These are phyloP conservation scores for Diorhabda sublineata DNA, from an alignment of 1,140 invertebrate genomes.

Conservation along the genomic window DNA sequence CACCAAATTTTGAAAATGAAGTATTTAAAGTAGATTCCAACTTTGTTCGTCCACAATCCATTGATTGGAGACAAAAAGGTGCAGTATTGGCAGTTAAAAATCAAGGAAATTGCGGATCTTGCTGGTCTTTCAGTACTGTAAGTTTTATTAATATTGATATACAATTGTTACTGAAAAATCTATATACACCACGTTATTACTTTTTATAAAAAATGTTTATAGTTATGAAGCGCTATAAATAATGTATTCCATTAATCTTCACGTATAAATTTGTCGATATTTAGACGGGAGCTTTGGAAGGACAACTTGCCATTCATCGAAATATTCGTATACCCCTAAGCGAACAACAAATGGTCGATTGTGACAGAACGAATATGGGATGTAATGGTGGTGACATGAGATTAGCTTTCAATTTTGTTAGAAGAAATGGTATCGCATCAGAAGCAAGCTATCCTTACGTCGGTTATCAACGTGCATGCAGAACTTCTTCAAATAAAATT, in stretches of 20 bases:
- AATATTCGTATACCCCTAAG: conserved; percentile 57
- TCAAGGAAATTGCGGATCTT: conserved; percentile 18
- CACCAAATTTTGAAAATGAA: background rate
- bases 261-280: background rate
- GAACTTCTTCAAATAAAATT: background rate
- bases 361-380: conserved; percentile 37
- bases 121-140: conserved; percentile 24
- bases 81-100: background rate
- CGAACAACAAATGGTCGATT: conserved; percentile 32
- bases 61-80: background rate
- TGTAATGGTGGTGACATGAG: conserved; percentile 25
- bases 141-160: conserved; percentile 1
- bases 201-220: too few species aligned
- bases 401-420: conserved; percentile 47
- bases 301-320: conserved; percentile 83
- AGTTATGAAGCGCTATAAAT: too few species aligned
- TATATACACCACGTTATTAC: too few species aligned
- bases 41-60: background rate
- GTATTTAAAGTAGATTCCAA: background rate
- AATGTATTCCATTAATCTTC: too few species aligned
- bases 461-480: background rate
- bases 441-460: conserved; percentile 27
- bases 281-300: conserved; percentile 90
- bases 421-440: conserved; percentile 40
- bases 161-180: too few species aligned